Evolutionary conservation across 2,113 vertebrate genomes (phyloP).

Genomic region (Myotis davidii): DNA sequence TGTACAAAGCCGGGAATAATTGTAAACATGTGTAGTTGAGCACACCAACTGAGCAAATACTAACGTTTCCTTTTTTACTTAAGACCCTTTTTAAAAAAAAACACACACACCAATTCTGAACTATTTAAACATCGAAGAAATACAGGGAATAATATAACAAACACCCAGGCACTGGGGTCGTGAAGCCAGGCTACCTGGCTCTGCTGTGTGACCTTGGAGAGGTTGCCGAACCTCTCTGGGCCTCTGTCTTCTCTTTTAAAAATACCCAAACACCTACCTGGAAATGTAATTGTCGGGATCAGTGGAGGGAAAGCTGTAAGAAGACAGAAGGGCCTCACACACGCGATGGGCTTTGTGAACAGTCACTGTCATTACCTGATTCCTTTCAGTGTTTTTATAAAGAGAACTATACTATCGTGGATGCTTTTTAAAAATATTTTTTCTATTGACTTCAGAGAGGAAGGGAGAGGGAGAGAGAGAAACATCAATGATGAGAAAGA

Average conservation of each 20-base stretch:
- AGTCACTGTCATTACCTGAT: background rate
- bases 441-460: no score
- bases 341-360: background rate
- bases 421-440: background rate
- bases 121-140: background rate
- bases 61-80: background rate
- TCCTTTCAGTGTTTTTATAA: background rate
- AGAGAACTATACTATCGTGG: background rate
- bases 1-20: background rate
- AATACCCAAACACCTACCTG: background rate
- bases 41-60: background rate
- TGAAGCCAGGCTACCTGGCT: background rate
- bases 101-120: background rate
- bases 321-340: background rate
- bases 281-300: background rate
- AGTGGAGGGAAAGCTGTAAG: background rate
- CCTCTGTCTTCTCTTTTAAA: background rate
- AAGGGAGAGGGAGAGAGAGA: no score
- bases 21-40: background rate
- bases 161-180: no score
- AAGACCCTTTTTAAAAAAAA: background rate
- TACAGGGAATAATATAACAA: background rate
- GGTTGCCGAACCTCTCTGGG: background rate
- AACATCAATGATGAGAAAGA: no score
- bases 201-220: background rate